Evolutionary conservation across 2,888 invertebrate species (phyloP).

Genomic region (Epinotia bilunana): DNA sequence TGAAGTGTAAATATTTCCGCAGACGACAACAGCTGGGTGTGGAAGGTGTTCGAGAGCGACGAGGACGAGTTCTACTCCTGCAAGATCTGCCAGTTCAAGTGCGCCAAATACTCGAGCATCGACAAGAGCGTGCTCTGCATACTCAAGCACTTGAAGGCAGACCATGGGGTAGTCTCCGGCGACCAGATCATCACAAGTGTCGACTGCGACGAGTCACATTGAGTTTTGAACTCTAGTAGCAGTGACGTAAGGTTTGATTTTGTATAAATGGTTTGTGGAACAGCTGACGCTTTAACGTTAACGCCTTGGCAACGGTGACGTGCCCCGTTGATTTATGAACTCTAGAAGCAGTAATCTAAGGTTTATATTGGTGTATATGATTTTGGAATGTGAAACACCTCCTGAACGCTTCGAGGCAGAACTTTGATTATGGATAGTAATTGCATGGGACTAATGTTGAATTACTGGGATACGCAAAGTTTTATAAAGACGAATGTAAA

Average conservation of each 20-base stretch:
- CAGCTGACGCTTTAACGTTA: neutral
- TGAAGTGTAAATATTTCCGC: slow-evolving; percentile 44
- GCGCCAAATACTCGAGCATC: slow-evolving; percentile 58
- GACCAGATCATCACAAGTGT: slow-evolving; percentile 44
- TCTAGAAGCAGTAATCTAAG: neutral
- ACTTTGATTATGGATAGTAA: neutral
- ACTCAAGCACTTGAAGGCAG: slow-evolving; percentile 66
- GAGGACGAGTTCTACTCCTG: slow-evolving; percentile 68
- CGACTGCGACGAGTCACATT: neutral
- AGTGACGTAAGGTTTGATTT: neutral
- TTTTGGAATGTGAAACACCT: neutral
- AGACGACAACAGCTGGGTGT: slow-evolving; percentile 72
- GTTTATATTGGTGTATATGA: neutral
- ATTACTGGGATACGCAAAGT: too few species aligned
- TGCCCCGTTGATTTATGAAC: neutral
- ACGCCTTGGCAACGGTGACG: neutral
- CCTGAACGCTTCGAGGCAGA: neutral
- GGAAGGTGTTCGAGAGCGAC: slow-evolving; percentile 73
- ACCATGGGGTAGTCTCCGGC: slow-evolving; percentile 75
- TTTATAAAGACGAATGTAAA: neutral
- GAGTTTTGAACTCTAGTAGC: neutral
- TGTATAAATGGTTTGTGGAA: slow-evolving; percentile 4
- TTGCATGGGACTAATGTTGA: neutral
- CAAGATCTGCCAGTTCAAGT: slow-evolving; percentile 74
- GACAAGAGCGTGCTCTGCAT: slow-evolving; percentile 63